These are phyloP conservation scores for Vespertilio murinus DNA, from an alignment of 2,797 vertebrate species.

Conservation along the genomic window DNA sequence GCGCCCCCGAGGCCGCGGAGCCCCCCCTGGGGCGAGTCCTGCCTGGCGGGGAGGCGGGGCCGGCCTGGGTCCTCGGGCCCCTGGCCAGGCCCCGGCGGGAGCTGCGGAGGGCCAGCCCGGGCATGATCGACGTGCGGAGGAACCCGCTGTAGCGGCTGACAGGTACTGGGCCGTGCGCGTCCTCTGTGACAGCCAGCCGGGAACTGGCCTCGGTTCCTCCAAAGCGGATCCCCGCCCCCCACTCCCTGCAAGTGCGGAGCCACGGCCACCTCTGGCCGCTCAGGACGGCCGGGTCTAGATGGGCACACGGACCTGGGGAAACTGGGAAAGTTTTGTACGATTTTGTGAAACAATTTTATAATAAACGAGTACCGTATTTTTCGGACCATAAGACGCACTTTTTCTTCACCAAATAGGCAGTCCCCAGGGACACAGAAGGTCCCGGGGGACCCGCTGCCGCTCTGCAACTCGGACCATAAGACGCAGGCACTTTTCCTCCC, in stretches of 20 bases:
- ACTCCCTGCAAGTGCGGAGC: neutral
- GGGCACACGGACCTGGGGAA: neutral
- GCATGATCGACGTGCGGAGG: conserved; percentile 93
- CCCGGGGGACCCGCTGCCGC: no score
- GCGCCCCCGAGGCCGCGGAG: conserved; percentile 81
- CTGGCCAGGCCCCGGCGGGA: conserved; percentile 88
- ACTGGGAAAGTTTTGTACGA: conserved; percentile 57
- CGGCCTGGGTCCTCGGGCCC: conserved; percentile 68
- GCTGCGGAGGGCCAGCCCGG: conserved; percentile 87
- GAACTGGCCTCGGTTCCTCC: neutral
- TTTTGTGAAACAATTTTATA: conserved; percentile 67
- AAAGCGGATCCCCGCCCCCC: neutral
- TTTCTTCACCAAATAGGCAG: no score
- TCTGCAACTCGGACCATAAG: no score
- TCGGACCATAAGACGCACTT: no score
- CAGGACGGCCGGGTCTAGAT: neutral
- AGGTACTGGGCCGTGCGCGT: neutral
- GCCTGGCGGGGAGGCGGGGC: conserved; percentile 78
- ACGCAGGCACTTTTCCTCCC: no score
- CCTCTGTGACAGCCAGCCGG: neutral
- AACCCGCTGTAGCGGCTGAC: conserved; percentile 88
- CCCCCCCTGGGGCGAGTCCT: conserved; percentile 75
- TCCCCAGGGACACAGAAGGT: no score
- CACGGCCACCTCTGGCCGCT: neutral
- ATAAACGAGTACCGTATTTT: no score